Conservation (phyloP, 2,113 vertebrate species). For the Tachycineta bicolor region DNA sequence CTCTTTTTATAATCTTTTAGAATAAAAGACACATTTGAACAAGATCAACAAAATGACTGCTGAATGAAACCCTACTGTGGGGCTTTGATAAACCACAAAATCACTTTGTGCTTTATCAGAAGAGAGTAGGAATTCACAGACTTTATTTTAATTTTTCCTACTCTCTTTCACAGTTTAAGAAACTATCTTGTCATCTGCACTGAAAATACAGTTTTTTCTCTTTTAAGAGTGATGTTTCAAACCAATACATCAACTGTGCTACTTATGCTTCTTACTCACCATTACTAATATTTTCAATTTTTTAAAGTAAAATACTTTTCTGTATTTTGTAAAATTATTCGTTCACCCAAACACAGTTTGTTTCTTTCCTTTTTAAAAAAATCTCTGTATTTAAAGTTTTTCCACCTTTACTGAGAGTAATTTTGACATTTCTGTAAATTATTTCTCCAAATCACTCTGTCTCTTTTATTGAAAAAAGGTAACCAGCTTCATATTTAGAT, state of each 20-base stretch:
- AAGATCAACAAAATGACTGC: neutral
- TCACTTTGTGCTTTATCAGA: neutral
- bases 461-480: neutral
- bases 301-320: neutral
- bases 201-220: neutral
- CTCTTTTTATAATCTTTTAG: neutral
- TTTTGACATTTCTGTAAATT: neutral
- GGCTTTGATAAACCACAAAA: neutral
- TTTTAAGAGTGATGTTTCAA: neutral
- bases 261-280: neutral
- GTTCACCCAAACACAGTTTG: neutral
- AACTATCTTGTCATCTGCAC: neutral
- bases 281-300: neutral
- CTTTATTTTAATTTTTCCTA: neutral
- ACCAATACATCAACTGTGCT: neutral
- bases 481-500: neutral
- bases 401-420: neutral
- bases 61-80: neutral
- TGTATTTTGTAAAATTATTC: neutral
- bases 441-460: neutral
- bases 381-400: neutral
- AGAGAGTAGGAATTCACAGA: neutral
- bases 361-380: neutral
- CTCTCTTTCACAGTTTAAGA: neutral
- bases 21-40: neutral